Percentiles rank a stretch among this genome's conserved stretches.
Evolutionary conservation across 2,888 invertebrate genomes (phyloP).

Genomic region (Phaonia tiefii): DNA sequence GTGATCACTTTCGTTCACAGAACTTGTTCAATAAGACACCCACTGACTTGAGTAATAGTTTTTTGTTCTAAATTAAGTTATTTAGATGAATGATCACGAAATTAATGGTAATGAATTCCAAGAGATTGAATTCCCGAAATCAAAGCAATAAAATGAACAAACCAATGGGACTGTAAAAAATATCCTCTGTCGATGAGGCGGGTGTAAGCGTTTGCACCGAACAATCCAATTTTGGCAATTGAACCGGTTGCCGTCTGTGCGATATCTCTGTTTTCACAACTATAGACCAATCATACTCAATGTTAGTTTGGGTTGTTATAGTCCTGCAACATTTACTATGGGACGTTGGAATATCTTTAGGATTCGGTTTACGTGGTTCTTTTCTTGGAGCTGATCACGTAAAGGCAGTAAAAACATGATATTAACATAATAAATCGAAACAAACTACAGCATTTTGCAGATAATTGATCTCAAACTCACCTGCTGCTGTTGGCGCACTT

Average conservation of each 20-base stretch:
- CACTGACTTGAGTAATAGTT: too few relatives aligned
- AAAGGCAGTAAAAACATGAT: too few relatives aligned
- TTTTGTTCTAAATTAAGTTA: too few relatives aligned
- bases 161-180: conserved; percentile 79
- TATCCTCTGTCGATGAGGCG: conserved; percentile 77
- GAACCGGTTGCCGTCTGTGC: conserved; percentile 5
- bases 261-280: conserved; percentile 61
- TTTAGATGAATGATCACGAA: too few relatives aligned
- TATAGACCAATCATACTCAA: conserved; percentile 62
- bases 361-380: too few relatives aligned
- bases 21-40: too few relatives aligned
- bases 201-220: conserved; percentile 40
- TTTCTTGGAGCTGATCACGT: conserved; percentile 70
- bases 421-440: too few relatives aligned
- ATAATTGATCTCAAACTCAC: conserved; percentile 66
- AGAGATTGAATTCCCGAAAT: too few relatives aligned
- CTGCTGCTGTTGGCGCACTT: conserved; percentile 69
- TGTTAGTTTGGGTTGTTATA: conserved; percentile 58
- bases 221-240: background rate
- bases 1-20: too few relatives aligned
- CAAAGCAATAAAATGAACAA: too few relatives aligned
- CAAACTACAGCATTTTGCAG: background rate
- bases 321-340: conserved; percentile 50
- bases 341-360: conserved; percentile 16
- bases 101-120: too few relatives aligned